Percentiles rank a stretch among this genome's conserved stretches.
These are phyloP conservation scores for Naso thynnoides DNA, from an alignment of 2,797 vertebrate genomes.

Conservation along the genomic window DNA sequence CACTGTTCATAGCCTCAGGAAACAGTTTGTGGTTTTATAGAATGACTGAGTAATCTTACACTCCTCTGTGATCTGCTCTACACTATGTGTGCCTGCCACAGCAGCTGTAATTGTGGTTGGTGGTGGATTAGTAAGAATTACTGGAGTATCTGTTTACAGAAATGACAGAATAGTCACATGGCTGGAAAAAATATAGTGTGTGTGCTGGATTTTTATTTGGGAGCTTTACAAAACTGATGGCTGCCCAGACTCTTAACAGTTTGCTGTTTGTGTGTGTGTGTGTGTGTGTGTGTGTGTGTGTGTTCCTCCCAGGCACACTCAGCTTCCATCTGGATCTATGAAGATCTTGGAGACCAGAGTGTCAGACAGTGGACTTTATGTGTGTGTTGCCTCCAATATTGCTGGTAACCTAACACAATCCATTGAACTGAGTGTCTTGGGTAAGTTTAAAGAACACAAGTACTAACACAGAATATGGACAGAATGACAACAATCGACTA, in stretches of 20 bases:
- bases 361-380: constrained; percentile 92
- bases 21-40: constrained; percentile 70
- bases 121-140: constrained; percentile 64
- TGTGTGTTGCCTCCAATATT: constrained; percentile 95
- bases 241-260: neutral
- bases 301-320: constrained; percentile 88
- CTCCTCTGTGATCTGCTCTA: constrained; percentile 70
- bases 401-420: constrained; percentile 93
- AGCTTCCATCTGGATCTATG: constrained; percentile 94
- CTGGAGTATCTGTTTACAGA: constrained; percentile 42
- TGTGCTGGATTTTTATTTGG: constrained; percentile 9
- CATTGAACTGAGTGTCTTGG: constrained; percentile 89
- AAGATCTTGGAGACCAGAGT: constrained; percentile 90
- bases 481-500: neutral
- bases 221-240: constrained; percentile 1
- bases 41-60: constrained; percentile 71
- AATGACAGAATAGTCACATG: constrained; percentile 26
- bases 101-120: constrained; percentile 66
- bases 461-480: neutral
- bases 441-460: constrained; percentile 79
- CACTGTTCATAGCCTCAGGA: constrained; percentile 27
- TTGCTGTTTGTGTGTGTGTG: constrained; percentile 23
- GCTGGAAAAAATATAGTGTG: constrained; percentile 25
- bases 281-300: constrained; percentile 26
- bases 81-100: constrained; percentile 40